Base-by-base conservation (phyloP, 2,113 vertebrate genomes). In the Phyllostomus discolor region DNA sequence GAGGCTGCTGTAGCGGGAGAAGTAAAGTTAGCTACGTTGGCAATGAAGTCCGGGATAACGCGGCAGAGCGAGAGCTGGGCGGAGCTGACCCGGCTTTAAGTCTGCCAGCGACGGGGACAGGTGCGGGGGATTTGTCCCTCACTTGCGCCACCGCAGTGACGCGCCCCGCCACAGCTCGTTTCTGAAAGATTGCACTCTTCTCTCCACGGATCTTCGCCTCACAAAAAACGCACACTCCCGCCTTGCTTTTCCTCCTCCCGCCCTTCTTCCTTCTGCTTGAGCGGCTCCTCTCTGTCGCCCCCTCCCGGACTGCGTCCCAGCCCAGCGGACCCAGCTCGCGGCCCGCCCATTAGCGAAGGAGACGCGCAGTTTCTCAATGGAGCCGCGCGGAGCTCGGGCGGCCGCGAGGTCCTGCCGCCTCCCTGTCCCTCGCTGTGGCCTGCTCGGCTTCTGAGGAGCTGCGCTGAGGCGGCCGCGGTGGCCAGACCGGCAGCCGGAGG, bases 281-380 rank as follows among this genome's bases (percentile, higher is more conserved):
- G 28, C 48, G 14, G 35, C 54, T 70, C 64, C 92, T 88, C 91
- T 69, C 84, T 52, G 90, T 38, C 91, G 59, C 94, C 91, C 94
- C 95, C 93, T 90, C 85, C 76, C 57, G 94, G 92, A 6, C 90
- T 4, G 54, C 52, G 82, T 15, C 72, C 41, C 11, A 0, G 48
- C 48, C 16, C 46, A 0, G 81, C 15, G 22, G 1, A 38, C 28
- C 94, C 57, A n/a, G 52, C 50, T 12, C 76, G 70, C n/a, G 54
- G 73, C 59, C 95, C 28, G 94, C 66, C 95, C 24, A 78, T n/a
- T 59, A 57, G 97, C 97, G 97, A 97, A 97, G 96, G 96, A 87
- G 97, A 38, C 75, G 75, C 96, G 85, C 67, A 64, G 85, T 95
- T 97, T 93, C 94, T 96, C 97, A 97, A 98, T 97, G 98, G 97